Conservation (phyloP, 2,113 vertebrate genomes). For the Hippocampus zosterae region DNA sequence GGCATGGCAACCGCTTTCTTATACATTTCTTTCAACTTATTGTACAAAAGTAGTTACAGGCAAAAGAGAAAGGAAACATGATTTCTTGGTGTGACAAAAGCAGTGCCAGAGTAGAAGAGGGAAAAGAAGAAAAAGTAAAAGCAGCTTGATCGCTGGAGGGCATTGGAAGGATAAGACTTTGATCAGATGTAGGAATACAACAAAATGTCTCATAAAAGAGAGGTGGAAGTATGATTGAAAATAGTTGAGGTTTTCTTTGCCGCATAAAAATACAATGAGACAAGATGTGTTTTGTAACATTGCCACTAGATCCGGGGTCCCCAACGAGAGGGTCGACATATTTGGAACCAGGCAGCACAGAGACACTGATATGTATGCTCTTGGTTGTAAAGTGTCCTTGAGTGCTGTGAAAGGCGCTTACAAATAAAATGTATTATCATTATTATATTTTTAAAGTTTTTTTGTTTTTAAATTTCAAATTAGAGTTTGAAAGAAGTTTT, state of each 20-base stretch:
- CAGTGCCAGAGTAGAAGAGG: neutral
- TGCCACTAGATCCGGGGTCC: neutral
- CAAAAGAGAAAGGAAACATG: conserved; percentile 19
- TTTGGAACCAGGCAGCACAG: neutral
- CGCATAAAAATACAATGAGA: neutral
- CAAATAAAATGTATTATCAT: too few species aligned
- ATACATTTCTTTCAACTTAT: conserved; percentile 58
- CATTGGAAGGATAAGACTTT: neutral
- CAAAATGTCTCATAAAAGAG: neutral
- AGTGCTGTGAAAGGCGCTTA: too few species aligned
- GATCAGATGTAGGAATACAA: neutral
- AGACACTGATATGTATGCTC: neutral
- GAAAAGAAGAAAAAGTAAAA: neutral
- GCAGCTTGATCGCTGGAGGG: neutral
- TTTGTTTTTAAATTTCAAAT: too few species aligned
- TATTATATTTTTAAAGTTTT: too few species aligned
- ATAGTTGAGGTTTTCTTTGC: neutral
- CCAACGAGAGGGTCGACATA: neutral
- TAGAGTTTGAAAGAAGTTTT: too few species aligned
- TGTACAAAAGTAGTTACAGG: conserved; percentile 41
- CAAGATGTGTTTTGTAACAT: neutral
- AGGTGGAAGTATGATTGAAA: neutral
- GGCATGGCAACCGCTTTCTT: conserved; percentile 70
- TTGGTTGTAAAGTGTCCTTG: too few species aligned
- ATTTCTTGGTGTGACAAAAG: conserved; percentile 33